Evolutionary conservation across 2,113 vertebrate genomes (phyloP).

Genomic region (Rhinopomastus cyanomelas): DNA sequence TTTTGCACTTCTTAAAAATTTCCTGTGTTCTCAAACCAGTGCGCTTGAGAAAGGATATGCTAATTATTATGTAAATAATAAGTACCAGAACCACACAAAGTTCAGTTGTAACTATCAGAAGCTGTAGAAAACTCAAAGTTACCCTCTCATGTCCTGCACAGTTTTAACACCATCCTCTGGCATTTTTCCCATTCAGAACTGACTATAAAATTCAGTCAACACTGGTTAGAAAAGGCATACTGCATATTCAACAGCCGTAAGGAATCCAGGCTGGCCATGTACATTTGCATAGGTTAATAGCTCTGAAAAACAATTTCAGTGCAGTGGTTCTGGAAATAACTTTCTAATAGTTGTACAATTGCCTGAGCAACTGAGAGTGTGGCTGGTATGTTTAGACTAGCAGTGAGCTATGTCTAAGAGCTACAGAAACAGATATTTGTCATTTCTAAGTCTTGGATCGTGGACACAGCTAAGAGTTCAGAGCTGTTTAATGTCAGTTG

Average conservation of each 20-base stretch:
- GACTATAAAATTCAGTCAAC: not conserved
- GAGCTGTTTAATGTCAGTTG: not conserved
- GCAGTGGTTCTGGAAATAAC: not conserved
- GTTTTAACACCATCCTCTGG: not conserved
- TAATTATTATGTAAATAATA: not conserved
- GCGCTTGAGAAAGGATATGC: not conserved
- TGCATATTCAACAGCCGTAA: not conserved
- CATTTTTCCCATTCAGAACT: not conserved
- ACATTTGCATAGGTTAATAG: not conserved
- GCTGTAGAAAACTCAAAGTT: not conserved
- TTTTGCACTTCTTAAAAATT: not conserved
- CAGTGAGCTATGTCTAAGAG: not conserved
- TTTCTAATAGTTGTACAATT: slow-evolving; percentile 1
- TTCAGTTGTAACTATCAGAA: not conserved
- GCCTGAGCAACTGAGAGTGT: not conserved
- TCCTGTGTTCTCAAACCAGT: not conserved
- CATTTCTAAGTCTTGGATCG: not conserved
- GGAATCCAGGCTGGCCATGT: not conserved
- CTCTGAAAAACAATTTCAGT: not conserved
- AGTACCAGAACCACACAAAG: not conserved
- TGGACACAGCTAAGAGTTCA: not conserved
- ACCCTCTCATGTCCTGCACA: not conserved
- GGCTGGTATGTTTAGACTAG: not conserved
- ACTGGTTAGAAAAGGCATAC: not conserved
- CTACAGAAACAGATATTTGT: not conserved